phyloP scores from a whole-genome alignment of 2,888 invertebrate genomes.

The Heteromurus nitidus region DNA sequence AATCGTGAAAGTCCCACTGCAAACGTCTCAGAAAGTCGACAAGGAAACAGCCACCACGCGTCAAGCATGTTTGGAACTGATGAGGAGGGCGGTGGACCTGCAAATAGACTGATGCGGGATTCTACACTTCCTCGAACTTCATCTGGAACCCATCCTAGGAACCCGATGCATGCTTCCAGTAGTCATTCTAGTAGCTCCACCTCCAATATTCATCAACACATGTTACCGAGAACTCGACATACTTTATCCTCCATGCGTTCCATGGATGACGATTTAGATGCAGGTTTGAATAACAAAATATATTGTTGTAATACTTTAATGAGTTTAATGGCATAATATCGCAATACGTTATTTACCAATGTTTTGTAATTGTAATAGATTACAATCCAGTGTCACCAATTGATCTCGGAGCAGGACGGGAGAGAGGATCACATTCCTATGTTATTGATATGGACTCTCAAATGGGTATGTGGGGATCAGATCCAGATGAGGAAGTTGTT shows the following conservation, averaged over 20 bases:
- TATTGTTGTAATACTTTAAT: no score
- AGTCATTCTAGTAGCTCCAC: constrained; percentile 26
- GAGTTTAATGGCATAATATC: no score
- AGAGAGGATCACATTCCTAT: constrained; percentile 58
- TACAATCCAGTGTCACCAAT: constrained; percentile 52
- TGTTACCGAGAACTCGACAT: constrained; percentile 34
- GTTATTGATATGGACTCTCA: constrained; percentile 67
- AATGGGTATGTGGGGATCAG: constrained; percentile 53
- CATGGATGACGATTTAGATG: constrained; percentile 53
- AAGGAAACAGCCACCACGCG: constrained; percentile 10
- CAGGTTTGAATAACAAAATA: constrained; percentile 19
- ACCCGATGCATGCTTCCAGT: constrained; percentile 17
- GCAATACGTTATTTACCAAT: neutral
- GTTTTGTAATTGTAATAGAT: constrained; percentile 17
- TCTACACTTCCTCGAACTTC: neutral
- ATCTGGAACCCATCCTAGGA: constrained; percentile 11
- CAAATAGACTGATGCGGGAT: constrained; percentile 27
- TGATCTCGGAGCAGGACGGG: constrained; percentile 38
- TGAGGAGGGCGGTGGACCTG: neutral
- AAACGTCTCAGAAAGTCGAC: constrained; percentile 2
- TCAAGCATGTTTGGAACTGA: no score
- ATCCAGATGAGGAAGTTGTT: constrained; percentile 19
- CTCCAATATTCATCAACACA: constrained; percentile 34
- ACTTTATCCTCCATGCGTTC: constrained; percentile 30
- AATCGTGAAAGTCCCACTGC: constrained; percentile 18